Evolutionary conservation across 2,797 vertebrate genomes (phyloP).

Genomic region (Pantherophis vulpinus): DNA sequence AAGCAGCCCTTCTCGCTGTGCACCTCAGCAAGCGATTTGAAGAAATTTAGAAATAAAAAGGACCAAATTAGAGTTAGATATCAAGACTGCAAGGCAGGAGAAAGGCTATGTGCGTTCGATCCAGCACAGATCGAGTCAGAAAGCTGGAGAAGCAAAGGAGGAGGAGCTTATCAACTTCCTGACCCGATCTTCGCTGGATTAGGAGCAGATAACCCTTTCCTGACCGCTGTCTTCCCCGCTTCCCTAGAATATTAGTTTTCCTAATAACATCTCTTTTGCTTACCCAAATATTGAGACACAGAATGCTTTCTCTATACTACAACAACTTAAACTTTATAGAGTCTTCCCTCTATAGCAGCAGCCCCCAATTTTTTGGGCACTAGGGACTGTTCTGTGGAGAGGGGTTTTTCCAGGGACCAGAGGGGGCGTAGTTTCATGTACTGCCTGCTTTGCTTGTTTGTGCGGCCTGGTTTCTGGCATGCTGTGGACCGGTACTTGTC

Average conservation of each 20-base stretch:
- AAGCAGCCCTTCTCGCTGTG: no score
- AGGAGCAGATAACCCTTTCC: no score
- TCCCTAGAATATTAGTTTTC: background rate
- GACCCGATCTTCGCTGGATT: no score
- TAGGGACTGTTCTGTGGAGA: background rate
- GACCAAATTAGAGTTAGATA: no score
- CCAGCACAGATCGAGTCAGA: no score
- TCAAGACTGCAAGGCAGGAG: no score
- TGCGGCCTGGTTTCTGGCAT: background rate
- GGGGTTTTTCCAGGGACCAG: background rate
- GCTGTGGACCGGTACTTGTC: background rate
- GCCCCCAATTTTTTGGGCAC: background rate
- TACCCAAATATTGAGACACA: conserved; percentile 31
- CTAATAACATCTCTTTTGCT: conserved; percentile 7
- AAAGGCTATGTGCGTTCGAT: no score
- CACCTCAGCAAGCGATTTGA: no score
- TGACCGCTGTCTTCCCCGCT: no score
- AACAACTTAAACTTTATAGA: conserved; percentile 26
- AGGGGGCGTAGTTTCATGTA: background rate
- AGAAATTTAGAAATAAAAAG: no score
- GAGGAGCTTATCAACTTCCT: no score
- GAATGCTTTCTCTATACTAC: conserved; percentile 30
- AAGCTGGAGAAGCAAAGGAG: no score
- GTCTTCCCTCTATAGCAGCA: conserved; percentile 35
- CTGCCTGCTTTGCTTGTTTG: background rate